A percentile compares a stretch with the other conserved stretches of the same genome.
phyloP scores from a whole-genome alignment of 2,113 vertebrate species.

The Rhinoderma darwinii region DNA sequence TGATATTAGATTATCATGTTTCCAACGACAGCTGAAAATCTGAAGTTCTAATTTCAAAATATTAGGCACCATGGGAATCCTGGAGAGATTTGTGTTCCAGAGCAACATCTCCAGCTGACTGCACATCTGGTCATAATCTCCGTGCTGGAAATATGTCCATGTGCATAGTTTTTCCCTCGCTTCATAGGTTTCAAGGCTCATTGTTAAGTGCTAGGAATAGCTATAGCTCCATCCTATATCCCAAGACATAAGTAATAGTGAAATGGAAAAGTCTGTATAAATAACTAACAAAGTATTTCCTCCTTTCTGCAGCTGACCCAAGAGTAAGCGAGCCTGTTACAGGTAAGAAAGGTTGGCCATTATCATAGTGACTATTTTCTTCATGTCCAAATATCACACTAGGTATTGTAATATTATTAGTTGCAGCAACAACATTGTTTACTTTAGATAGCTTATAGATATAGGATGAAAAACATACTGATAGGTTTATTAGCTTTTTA shows the following conservation, averaged over 20 bases:
- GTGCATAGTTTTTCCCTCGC: not conserved
- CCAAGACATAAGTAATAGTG: not conserved
- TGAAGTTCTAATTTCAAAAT: constrained; percentile 42
- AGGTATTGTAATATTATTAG: too few species aligned
- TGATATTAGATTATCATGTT: not conserved
- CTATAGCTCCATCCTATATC: not conserved
- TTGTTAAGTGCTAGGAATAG: not conserved
- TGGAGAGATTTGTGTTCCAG: constrained; percentile 25
- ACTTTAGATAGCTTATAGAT: not conserved
- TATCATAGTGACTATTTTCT: not conserved
- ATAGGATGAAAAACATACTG: not conserved
- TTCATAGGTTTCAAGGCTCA: constrained; percentile 10
- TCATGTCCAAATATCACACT: not conserved
- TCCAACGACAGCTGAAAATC: constrained; percentile 42
- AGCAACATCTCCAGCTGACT: constrained; percentile 39
- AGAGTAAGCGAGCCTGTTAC: constrained; percentile 88
- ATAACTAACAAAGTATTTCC: constrained; percentile 48
- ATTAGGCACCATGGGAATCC: constrained; percentile 48
- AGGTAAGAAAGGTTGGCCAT: constrained; percentile 71
- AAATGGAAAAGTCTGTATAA: not conserved
- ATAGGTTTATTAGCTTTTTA: not conserved
- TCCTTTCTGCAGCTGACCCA: constrained; percentile 84
- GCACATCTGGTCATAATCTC: constrained; percentile 27
- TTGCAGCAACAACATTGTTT: not conserved
- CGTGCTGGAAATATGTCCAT: not conserved